phyloP scores from a whole-genome alignment of 2,888 invertebrate species.

The Acronicta alni region DNA sequence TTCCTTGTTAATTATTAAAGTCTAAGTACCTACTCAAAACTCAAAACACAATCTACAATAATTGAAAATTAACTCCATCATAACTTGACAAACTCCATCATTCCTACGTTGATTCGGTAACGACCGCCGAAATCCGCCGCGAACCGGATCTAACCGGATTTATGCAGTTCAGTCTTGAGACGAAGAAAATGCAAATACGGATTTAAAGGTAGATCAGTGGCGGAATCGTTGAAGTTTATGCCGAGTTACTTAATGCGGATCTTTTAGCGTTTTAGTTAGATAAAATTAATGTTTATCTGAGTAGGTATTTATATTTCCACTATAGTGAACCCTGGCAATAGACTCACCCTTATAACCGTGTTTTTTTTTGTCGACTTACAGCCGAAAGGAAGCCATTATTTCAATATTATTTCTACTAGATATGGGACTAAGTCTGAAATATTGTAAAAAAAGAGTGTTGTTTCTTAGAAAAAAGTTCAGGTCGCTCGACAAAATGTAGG shows the following conservation, averaged over 20 bases:
- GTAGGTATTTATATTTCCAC: too few species aligned
- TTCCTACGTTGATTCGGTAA: slow-evolving; percentile 45
- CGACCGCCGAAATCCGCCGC: slow-evolving; percentile 60
- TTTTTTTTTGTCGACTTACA: too few species aligned
- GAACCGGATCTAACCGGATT: slow-evolving; percentile 70
- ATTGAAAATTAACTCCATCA: slow-evolving; percentile 27
- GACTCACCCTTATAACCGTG: too few species aligned
- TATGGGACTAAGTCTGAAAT: too few species aligned
- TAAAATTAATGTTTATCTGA: not conserved
- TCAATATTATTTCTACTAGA: too few species aligned
- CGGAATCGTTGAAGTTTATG: slow-evolving; percentile 61
- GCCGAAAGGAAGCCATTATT: too few species aligned
- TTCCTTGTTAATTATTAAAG: too few species aligned
- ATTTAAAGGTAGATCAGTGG: slow-evolving; percentile 62
- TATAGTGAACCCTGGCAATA: too few species aligned
- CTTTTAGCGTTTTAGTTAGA: slow-evolving; percentile 13
- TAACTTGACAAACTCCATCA: slow-evolving; percentile 25
- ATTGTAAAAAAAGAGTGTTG: too few species aligned
- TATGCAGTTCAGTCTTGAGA: slow-evolving; percentile 65
- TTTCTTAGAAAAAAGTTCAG: too few species aligned
- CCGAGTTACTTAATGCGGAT: slow-evolving; percentile 38
- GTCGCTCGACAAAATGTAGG: too few species aligned
- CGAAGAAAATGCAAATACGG: slow-evolving; percentile 66
- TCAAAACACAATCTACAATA: slow-evolving; percentile 5
- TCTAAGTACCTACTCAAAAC: too few species aligned